These are phyloP conservation scores for Ophonus ardosiacus DNA, from an alignment of 2,888 invertebrate species.

Conservation along the genomic window DNA sequence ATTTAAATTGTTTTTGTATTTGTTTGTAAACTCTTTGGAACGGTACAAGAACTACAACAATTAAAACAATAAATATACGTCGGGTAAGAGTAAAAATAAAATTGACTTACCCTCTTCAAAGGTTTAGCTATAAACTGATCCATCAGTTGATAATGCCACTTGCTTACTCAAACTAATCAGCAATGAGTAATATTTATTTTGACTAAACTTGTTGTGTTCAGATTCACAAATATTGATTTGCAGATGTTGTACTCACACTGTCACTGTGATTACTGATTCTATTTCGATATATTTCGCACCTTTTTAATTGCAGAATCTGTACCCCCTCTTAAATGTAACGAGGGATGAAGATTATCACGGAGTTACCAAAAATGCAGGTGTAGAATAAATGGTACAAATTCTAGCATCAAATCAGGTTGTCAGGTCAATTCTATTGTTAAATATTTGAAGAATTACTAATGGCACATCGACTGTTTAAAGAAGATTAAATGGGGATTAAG, in stretches of 20 bases:
- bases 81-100: not conserved
- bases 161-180: constrained; percentile 4
- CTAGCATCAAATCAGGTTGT: too few relatives aligned
- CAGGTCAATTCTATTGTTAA: not conserved
- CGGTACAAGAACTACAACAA: constrained; percentile 43
- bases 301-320: not conserved
- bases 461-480: not conserved
- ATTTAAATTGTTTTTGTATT: not conserved
- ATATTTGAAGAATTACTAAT: constrained; percentile 4
- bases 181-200: constrained; percentile 60
- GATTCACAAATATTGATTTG: constrained; percentile 11
- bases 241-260: constrained; percentile 4
- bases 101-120: constrained; percentile 57
- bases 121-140: constrained; percentile 55
- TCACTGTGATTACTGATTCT: not conserved
- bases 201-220: constrained; percentile 48
- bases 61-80: not conserved
- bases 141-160: constrained; percentile 47
- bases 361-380: not conserved
- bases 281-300: not conserved
- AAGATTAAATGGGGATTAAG: not conserved
- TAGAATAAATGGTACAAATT: not conserved
- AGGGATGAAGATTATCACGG: not conserved
- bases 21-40: constrained; percentile 33
- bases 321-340: not conserved